Percentiles rank a stretch among this genome's conserved stretches.
Evolutionary conservation across 2,888 invertebrate species (phyloP).

Genomic region (Pyrgus malvae): DNA sequence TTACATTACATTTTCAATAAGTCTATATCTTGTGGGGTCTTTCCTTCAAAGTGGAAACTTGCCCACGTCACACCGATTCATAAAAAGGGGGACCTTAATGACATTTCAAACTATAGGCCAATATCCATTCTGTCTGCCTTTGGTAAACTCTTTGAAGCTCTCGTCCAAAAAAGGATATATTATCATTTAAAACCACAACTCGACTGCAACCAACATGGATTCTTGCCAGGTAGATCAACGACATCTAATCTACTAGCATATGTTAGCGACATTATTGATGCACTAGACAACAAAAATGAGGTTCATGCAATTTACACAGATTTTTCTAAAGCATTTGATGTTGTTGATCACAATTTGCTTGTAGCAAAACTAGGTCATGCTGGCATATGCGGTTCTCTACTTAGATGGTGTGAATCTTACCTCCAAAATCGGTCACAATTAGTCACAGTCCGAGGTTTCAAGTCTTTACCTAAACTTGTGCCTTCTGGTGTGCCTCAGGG

Average conservation of each 20-base stretch:
- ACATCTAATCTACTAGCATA: conserved; percentile 27
- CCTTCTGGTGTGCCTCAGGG: conserved; percentile 33
- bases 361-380: conserved; percentile 12
- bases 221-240: conserved; percentile 27
- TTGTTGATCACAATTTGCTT: conserved; percentile 23
- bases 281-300: conserved; percentile 19
- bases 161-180: conserved; percentile 13
- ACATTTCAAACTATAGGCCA: conserved; percentile 26
- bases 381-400: conserved; percentile 28
- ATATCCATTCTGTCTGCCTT: conserved; percentile 26
- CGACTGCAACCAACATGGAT: not conserved
- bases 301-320: conserved; percentile 32
- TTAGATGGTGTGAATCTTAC: conserved; percentile 27
- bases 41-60: conserved; percentile 25
- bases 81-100: conserved; percentile 21
- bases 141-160: conserved; percentile 27
- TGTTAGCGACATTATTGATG: conserved; percentile 13
- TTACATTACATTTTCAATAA: conserved; percentile 19
- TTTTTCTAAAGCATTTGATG: conserved; percentile 32
- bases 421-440: conserved; percentile 21
- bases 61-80: conserved; percentile 25
- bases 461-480: not conserved
- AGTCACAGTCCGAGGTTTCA: conserved; percentile 16
- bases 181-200: conserved; percentile 12
- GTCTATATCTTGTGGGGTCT: conserved; percentile 23